phyloP scores from a whole-genome alignment of 2,113 vertebrate genomes.

The Ochotona princeps region DNA sequence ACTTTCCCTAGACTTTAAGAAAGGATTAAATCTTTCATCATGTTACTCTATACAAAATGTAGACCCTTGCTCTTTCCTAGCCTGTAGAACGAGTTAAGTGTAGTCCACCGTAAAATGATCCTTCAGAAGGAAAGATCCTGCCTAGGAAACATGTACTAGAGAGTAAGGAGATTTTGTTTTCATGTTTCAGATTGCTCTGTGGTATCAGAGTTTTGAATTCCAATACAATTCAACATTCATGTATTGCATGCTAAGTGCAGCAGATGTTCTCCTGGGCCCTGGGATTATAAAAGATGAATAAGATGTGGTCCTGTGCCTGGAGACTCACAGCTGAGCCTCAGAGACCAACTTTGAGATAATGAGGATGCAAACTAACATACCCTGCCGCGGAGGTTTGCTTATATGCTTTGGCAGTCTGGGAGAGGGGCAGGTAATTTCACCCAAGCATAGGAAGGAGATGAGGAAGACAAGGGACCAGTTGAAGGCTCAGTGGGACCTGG shows the following conservation, averaged over 20 bases:
- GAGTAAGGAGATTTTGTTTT: slow-evolving; percentile 1
- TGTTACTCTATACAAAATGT: slow-evolving; percentile 19
- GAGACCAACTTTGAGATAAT: not conserved
- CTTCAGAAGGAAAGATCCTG: slow-evolving; percentile 10
- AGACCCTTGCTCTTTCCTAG: slow-evolving; percentile 32
- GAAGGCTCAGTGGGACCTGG: not conserved
- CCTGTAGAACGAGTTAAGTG: not conserved
- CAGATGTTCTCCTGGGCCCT: not conserved
- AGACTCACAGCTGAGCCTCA: slow-evolving; percentile 19
- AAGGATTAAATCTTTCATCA: not conserved
- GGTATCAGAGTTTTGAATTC: slow-evolving; percentile 37
- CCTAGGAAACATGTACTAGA: not conserved
- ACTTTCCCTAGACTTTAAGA: slow-evolving; percentile 8
- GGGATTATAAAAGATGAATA: not conserved
- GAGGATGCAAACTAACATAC: slow-evolving; percentile 18
- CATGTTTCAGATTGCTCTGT: not conserved
- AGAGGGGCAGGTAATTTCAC: not conserved
- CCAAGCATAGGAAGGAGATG: not conserved
- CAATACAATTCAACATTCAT: not conserved
- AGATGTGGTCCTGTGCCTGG: not conserved
- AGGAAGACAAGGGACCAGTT: not conserved
- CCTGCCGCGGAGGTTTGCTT: not conserved
- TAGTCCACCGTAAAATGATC: not conserved
- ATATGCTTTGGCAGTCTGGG: not conserved
- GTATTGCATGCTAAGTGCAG: slow-evolving; percentile 24